These are phyloP conservation scores for Podarcis cretensis DNA, from an alignment of 2,113 vertebrate species.

Conservation along the genomic window DNA sequence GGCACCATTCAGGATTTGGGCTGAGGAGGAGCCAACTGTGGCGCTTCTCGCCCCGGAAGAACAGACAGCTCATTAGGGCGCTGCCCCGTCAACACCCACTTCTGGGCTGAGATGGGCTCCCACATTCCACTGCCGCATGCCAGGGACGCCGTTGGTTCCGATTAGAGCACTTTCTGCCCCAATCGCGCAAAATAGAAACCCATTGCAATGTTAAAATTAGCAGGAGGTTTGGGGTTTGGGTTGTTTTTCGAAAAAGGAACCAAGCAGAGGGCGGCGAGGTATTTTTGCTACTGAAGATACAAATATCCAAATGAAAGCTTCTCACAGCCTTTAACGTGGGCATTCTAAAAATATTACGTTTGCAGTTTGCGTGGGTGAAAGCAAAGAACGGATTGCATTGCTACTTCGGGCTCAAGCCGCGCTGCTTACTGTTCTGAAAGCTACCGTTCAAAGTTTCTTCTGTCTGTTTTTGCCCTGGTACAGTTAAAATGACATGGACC, in stretches of 20 bases:
- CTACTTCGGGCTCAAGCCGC: background rate
- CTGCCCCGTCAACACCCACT: background rate
- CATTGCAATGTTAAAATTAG: constrained; percentile 17
- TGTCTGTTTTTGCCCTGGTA: too few relatives aligned
- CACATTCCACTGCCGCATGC: too few relatives aligned
- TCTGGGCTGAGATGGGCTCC: background rate
- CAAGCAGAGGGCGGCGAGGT: background rate
- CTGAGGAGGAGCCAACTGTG: fast-evolving
- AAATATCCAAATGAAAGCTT: background rate
- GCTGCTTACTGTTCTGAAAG: background rate
- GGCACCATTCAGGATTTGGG: background rate
- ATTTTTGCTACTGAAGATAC: background rate
- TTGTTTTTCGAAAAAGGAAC: background rate
- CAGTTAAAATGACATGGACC: too few relatives aligned
- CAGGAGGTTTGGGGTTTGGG: too few relatives aligned
- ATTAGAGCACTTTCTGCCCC: background rate
- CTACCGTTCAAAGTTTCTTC: background rate
- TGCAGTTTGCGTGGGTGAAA: background rate
- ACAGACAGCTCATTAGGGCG: too few relatives aligned
- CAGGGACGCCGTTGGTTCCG: background rate
- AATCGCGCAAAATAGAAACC: background rate
- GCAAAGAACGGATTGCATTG: background rate
- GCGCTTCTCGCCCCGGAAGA: background rate
- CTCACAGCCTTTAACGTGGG: background rate
- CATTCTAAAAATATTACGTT: background rate